These are phyloP conservation scores for Microdon myrmicae DNA, from an alignment of 2,888 invertebrate genomes.

Conservation along the genomic window DNA sequence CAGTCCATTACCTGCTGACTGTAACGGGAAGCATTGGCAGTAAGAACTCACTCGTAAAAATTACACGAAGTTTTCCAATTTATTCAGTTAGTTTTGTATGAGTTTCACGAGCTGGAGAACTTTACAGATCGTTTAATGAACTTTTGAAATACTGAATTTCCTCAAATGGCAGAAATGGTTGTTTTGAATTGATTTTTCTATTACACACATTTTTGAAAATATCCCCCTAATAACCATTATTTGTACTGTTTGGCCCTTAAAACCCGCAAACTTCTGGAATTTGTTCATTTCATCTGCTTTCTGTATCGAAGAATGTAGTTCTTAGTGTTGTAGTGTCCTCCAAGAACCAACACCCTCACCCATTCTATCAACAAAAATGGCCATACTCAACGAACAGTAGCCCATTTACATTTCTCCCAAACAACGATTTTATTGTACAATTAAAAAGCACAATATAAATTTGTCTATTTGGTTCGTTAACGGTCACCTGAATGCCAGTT, in stretches of 20 bases:
- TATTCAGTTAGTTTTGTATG: too few relatives aligned
- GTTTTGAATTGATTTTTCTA: slow-evolving; percentile 39
- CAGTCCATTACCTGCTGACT: neutral
- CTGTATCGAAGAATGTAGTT: slow-evolving; percentile 29
- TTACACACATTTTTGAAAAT: slow-evolving; percentile 24
- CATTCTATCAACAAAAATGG: slow-evolving; percentile 4
- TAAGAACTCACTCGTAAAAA: neutral
- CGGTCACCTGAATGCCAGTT: slow-evolving; percentile 43
- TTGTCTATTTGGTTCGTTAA: slow-evolving; percentile 46
- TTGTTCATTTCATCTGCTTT: slow-evolving; percentile 37
- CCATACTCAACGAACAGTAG: neutral
- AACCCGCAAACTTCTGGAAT: slow-evolving; percentile 47
- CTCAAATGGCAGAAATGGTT: too few relatives aligned
- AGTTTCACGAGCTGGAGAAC: too few relatives aligned
- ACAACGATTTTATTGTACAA: slow-evolving; percentile 21
- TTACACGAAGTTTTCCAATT: neutral
- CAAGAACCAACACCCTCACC: slow-evolving; percentile 29
- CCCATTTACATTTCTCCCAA: slow-evolving; percentile 59
- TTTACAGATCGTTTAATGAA: too few relatives aligned
- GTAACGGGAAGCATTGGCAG: neutral
- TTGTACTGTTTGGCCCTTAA: slow-evolving; percentile 42
- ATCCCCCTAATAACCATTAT: slow-evolving; percentile 28
- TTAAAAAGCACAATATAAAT: slow-evolving; percentile 44
- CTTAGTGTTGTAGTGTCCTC: slow-evolving; percentile 2
- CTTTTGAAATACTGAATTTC: too few relatives aligned